Conservation (phyloP, 2,888 invertebrate genomes). For the Agonopterix heracliana region DNA sequence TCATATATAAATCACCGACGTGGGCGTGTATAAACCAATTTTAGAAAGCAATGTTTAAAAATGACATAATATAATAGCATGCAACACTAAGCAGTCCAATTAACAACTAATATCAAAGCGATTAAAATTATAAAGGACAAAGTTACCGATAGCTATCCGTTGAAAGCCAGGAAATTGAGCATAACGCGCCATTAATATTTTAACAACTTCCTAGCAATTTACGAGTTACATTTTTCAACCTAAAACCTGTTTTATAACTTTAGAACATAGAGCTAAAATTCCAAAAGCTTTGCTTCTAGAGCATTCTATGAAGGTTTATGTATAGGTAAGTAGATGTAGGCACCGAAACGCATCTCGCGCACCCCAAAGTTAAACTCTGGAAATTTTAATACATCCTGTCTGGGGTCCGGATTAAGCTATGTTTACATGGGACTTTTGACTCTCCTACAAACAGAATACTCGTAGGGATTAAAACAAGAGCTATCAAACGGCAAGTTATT, state of each 20-base stretch:
- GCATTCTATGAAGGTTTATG: neutral
- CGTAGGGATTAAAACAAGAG: no score
- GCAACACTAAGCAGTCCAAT: no score
- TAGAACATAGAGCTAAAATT: neutral
- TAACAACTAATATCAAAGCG: neutral
- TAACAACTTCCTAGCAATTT: slow-evolving; percentile 66
- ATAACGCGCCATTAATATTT: slow-evolving; percentile 71
- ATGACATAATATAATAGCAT: slow-evolving; percentile 9
- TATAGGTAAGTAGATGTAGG: slow-evolving; percentile 10
- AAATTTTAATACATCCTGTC: slow-evolving; percentile 60
- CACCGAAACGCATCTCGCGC: slow-evolving; percentile 51
- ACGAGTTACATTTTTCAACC: slow-evolving; percentile 16
- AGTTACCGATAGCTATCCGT: slow-evolving; percentile 50
- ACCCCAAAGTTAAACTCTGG: slow-evolving; percentile 59
- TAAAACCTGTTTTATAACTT: slow-evolving; percentile 15
- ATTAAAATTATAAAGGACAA: slow-evolving; percentile 37
- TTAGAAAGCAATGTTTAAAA: slow-evolving; percentile 7
- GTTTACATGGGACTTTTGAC: slow-evolving; percentile 29
- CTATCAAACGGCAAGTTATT: no score
- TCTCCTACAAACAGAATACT: neutral
- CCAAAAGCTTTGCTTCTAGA: slow-evolving; percentile 12
- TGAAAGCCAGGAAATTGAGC: slow-evolving; percentile 72
- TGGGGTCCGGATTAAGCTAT: slow-evolving; percentile 26
- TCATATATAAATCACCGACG: no score
- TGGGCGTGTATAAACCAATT: no score